Conservation (phyloP, 2,113 vertebrate species). For the Gadus chalcogrammus region DNA sequence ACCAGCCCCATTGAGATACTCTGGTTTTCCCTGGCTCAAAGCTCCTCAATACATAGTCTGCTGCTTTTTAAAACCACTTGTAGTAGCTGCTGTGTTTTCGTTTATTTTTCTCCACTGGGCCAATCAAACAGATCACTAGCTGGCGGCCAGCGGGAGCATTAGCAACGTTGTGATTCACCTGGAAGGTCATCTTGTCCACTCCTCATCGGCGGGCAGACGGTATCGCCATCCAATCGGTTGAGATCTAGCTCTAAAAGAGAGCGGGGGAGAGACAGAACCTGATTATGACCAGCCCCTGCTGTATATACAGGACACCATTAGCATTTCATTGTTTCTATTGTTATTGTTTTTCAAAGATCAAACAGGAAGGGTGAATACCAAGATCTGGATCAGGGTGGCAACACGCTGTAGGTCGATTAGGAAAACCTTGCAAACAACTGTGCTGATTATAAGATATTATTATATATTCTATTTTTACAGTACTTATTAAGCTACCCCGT, state of each 20-base stretch:
- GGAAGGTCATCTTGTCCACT: slow-evolving; percentile 79
- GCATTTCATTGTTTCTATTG: slow-evolving; percentile 2
- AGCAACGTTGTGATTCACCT: slow-evolving; percentile 57
- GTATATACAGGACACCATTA: slow-evolving; percentile 2
- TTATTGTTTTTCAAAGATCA: background rate
- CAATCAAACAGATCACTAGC: background rate
- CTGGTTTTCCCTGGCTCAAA: background rate
- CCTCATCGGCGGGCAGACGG: slow-evolving; percentile 73
- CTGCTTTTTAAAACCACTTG: background rate
- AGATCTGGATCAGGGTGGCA: slow-evolving; percentile 34
- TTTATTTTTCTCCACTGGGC: too few relatives aligned
- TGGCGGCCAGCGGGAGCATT: background rate
- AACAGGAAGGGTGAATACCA: background rate
- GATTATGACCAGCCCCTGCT: background rate
- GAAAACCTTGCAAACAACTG: slow-evolving; percentile 9
- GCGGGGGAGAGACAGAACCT: slow-evolving; percentile 6
- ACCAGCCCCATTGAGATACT: background rate
- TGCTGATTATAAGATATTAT: background rate
- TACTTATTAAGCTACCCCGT: too few relatives aligned
- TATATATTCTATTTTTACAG: background rate
- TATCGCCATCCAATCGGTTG: slow-evolving; percentile 74
- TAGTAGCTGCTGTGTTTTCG: background rate
- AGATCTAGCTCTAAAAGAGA: slow-evolving; percentile 68
- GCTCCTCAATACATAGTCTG: background rate
- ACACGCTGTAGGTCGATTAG: slow-evolving; percentile 6